Evolutionary conservation across 2,113 vertebrate genomes (phyloP).

Genomic region (Procavia capensis): DNA sequence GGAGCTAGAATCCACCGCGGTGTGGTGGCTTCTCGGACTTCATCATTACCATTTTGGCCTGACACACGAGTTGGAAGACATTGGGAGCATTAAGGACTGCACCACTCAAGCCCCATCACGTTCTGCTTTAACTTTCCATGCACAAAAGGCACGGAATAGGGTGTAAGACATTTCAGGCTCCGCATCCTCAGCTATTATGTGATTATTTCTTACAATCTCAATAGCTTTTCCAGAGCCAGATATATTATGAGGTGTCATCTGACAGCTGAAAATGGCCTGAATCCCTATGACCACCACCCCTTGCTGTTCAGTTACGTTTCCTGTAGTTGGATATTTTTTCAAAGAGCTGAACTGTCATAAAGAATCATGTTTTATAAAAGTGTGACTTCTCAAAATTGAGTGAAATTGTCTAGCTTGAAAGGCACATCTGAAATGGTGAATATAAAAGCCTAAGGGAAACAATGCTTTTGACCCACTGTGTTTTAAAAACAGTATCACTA

Average conservation of each 20-base stretch:
- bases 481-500: background rate
- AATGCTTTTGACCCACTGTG: background rate
- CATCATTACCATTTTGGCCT: background rate
- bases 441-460: background rate
- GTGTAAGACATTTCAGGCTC: background rate
- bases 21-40: background rate
- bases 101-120: too few relatives aligned
- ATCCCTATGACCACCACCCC: background rate
- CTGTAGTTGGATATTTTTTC: background rate
- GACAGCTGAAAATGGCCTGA: background rate
- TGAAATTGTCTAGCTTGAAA: background rate
- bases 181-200: background rate
- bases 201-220: background rate
- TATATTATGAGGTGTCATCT: background rate
- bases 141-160: background rate
- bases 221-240: background rate
- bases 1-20: background rate
- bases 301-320: background rate
- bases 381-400: slow-evolving; percentile 13
- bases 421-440: background rate
- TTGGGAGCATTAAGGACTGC: background rate
- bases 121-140: background rate
- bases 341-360: background rate
- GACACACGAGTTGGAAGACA: slow-evolving; percentile 12
- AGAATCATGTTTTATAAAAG: background rate